Evolutionary conservation across 1,140 invertebrate genomes (phyloP), one percentile per base, ranked within the genome.

Genomic region (Drosophila kurseongensis): DNA sequence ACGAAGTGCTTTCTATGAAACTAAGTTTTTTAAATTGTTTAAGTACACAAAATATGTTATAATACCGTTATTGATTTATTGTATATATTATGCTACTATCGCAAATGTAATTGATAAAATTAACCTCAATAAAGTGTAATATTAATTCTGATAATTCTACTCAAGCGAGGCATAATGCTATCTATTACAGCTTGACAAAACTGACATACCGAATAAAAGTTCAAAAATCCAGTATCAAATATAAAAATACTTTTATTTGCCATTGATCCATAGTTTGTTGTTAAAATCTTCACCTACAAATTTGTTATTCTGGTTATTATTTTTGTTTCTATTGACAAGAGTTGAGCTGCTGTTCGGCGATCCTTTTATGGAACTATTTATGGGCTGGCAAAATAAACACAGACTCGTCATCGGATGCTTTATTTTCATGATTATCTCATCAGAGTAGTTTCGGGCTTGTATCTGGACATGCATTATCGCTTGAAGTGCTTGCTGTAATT

Each of bases 121-220:
- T 71, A 77, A 77, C 74, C 36, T 71, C 65, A 77, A 78, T 77
- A 78, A 78, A 78, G 32, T 77, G 58, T 69, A 78, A 51, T 29
- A 68, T 68, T 62, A 77, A 67, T 63, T 82, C 55, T 58, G 14
- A 41, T 40, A 61, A 44, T 35, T 32, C 23, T 29, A 10, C 23
- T 29, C 29, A 13, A 18, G 45, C 23, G 6, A n/a, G 6, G 2
- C 27, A 42, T 9, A 16, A 42, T 16, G n/a, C 40, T n/a, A 7
- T 14, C 3, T 41, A n/a, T 42, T 42, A 6, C 27, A 13, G 6
- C 13, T 13, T 48, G 7, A 7, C 23, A 48, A 48, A n/a, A 27
- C 23, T 4, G n/a, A 9, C 1, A 6, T 16, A 7, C 14, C 10
- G 4, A 48, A 29, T 3, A 4, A n/a, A 29, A 9, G 4, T n/a